Base-by-base conservation (phyloP, 2,888 invertebrate genomes). In the Pseudolycoriella hygida region DNA sequence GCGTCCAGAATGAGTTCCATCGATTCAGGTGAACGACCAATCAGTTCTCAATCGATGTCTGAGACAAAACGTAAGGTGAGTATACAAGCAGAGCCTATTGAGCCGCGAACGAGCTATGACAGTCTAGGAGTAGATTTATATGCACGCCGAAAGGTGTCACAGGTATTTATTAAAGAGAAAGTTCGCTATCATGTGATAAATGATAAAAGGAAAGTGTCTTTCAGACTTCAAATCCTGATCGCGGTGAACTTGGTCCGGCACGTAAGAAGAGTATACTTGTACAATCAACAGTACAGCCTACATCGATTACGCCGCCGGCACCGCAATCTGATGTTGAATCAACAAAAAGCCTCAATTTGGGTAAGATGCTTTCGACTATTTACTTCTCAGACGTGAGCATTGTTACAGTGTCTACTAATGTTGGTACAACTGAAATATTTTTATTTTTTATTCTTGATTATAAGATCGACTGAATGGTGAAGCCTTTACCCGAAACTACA, bases 231-330 rank as follows among this genome's bases (percentile, higher is more conserved):
- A 43, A 32, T 17, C 42, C 10, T 4, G 34, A 34, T 12, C 72
- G 76, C 51, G 80, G 80, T 4, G 34, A 34, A 3, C 72, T 77
- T 51, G 80, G 80, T 47, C 80, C 80, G 15, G 74, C 76, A 47
- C 69, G 80, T 54, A 74, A 78, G 51, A 80, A 80, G 59, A 80
- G 80, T 60, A 80, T 80, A 56, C 67, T 80, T 45, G 74, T 80
- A 57, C 76, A 77, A 59, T 80, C 57, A 76, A 77, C 59, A 67
- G 57, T 50, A 66, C 66, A 51, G 63, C 66, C 39, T 12, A 52
- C 55, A 32, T 11, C 43, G 31, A 67, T 47, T 61, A 57, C 50
- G 66, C 66, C 51, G 63, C 66, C 39, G 12, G 52, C 55, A 32
- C n/a, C 43, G 31, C 40, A 45, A 40, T 19, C 42, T 44, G 64